These are phyloP conservation scores for Alviniconcha marisindica DNA, from an alignment of 1,140 invertebrate species.

Conservation along the genomic window DNA sequence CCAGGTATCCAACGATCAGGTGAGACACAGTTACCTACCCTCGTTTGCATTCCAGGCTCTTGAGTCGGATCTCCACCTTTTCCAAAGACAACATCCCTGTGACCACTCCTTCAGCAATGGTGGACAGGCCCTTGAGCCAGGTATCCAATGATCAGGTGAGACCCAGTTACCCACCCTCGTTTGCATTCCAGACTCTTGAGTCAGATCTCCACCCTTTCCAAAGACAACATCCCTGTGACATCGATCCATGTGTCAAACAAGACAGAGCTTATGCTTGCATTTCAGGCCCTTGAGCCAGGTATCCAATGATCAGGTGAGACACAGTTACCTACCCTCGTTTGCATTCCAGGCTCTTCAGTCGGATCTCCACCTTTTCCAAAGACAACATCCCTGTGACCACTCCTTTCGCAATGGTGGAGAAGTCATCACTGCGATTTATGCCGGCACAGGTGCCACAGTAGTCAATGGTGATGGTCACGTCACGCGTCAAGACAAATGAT, in stretches of 20 bases:
- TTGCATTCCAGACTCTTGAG: background rate
- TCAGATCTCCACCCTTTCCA: background rate
- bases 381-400: background rate
- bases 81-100: background rate
- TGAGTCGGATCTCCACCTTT: background rate
- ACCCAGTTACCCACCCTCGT: too few species aligned
- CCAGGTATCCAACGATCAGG: too few species aligned
- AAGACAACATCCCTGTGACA: background rate
- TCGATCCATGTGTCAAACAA: too few species aligned
- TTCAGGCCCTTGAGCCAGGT: too few species aligned
- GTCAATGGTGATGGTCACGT: background rate
- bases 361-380: background rate
- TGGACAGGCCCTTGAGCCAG: background rate
- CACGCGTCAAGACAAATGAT: background rate
- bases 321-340: too few species aligned
- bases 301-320: too few species aligned
- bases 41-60: background rate
- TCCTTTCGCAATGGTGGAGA: background rate
- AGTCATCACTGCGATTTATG: background rate
- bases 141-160: too few species aligned
- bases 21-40: too few species aligned
- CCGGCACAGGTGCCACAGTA: background rate
- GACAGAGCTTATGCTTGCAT: too few species aligned
- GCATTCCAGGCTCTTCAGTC: background rate
- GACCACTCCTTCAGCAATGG: background rate